Evolutionary conservation across 2,113 vertebrate genomes (phyloP).

Genomic region (Psilopsiagon aymara): DNA sequence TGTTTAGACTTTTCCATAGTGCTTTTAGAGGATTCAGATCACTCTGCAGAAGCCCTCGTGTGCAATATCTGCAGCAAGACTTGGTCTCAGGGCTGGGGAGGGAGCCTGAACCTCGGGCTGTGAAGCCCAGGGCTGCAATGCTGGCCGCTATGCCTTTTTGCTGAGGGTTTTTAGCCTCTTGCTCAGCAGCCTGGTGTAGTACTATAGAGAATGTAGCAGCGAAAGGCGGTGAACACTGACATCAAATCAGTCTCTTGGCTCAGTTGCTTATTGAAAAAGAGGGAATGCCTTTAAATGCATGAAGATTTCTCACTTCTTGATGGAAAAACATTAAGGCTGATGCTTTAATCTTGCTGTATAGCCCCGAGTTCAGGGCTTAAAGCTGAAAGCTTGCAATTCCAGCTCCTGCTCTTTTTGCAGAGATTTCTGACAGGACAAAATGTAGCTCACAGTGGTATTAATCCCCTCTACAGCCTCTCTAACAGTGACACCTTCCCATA

Average conservation of each 20-base stretch:
- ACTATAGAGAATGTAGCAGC: neutral
- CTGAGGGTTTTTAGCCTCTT: neutral
- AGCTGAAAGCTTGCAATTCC: conserved; percentile 37
- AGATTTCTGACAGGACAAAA: conserved; percentile 31
- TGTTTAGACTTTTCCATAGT: neutral
- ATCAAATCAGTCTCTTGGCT: neutral
- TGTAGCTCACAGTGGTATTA: neutral
- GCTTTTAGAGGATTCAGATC: neutral
- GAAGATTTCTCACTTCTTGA: neutral
- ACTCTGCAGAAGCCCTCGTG: neutral
- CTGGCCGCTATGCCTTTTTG: accelerated
- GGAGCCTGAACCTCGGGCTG: neutral
- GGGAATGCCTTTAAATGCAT: neutral
- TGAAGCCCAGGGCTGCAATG: neutral
- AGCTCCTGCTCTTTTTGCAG: conserved; percentile 2
- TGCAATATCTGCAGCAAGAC: neutral
- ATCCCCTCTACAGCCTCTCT: conserved; percentile 23
- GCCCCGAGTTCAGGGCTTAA: conserved; percentile 24
- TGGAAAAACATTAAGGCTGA: neutral
- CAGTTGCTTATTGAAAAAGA: neutral
- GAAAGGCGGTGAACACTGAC: neutral
- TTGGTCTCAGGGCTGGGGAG: neutral
- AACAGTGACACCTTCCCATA: conserved; percentile 21
- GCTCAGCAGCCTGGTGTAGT: neutral
- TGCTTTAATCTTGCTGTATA: conserved; percentile 21